Percentiles rank a stretch among this genome's conserved stretches.
Evolutionary conservation across 2,888 invertebrate genomes (phyloP).

Genomic region (Hemaris fuciformis): DNA sequence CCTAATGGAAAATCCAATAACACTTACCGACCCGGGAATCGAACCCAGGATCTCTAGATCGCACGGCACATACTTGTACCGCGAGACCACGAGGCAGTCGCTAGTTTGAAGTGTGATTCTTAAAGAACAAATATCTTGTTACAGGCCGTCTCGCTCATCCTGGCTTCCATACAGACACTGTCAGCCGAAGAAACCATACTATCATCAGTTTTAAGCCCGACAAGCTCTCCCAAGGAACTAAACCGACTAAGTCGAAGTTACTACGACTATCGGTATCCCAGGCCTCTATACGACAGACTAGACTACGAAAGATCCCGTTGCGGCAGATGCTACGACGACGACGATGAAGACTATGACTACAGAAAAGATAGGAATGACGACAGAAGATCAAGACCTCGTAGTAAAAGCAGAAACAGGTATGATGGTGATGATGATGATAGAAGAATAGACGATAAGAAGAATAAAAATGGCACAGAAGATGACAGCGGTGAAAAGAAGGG

Average conservation of each 20-base stretch:
- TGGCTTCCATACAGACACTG: constrained; percentile 32
- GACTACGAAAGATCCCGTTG: constrained; percentile 57
- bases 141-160: constrained; percentile 45
- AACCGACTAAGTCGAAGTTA: constrained; percentile 64
- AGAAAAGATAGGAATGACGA: constrained; percentile 51
- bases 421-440: constrained; percentile 47
- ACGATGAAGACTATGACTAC: constrained; percentile 51
- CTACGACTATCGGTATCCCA: constrained; percentile 62
- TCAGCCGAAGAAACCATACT: constrained; percentile 54
- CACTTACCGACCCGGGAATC: no score
- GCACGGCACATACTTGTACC: no score
- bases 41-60: no score
- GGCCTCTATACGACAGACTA: constrained; percentile 55
- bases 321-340: constrained; percentile 56
- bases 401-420: constrained; percentile 29
- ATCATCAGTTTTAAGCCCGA: constrained; percentile 51
- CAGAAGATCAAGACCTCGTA: constrained; percentile 30
- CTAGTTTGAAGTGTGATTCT: background rate
- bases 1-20: no score
- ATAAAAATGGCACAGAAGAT: constrained; percentile 61
- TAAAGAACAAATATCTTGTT: constrained; percentile 11
- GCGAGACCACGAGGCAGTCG: no score
- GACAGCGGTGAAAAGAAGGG: constrained; percentile 57
- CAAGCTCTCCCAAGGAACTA: constrained; percentile 36
- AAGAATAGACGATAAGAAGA: constrained; percentile 30